A percentile compares a stretch with the other conserved stretches of the same genome.
Conservation (phyloP, 2,113 vertebrate species). For the Stegostoma tigrinum region DNA sequence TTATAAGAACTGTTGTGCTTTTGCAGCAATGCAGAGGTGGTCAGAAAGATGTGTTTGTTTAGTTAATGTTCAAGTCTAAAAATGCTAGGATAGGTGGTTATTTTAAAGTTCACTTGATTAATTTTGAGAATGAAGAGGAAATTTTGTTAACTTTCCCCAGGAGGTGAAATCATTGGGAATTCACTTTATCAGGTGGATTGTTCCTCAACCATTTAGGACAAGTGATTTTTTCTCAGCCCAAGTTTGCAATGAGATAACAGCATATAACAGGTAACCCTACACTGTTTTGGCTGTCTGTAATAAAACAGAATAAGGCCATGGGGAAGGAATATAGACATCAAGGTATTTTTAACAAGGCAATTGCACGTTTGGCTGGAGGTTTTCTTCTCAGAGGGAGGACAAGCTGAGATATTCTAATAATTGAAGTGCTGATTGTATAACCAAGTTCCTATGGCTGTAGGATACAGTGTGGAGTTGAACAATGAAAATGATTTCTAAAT, state of each 20-base stretch:
- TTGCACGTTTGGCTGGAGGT: not conserved
- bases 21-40: not conserved
- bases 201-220: not conserved
- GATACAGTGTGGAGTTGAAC: not conserved
- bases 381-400: not conserved
- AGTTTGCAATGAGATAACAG: not conserved
- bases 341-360: too few relatives aligned
- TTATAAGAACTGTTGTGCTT: not conserved
- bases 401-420: not conserved
- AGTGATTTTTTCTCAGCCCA: not conserved
- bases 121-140: not conserved
- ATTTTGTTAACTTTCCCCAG: not conserved
- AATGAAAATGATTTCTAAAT: not conserved
- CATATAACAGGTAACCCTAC: not conserved
- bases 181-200: not conserved
- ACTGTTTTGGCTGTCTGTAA: not conserved
- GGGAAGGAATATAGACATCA: not conserved
- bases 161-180: not conserved
- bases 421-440: not conserved
- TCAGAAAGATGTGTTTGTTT: not conserved
- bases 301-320: not conserved
- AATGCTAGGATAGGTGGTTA: not conserved
- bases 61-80: not conserved
- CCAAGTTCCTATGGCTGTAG: too few relatives aligned
- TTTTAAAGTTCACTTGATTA: not conserved